Conservation (phyloP, 2,888 invertebrate genomes). For the Dasysyrphus tricinctus region DNA sequence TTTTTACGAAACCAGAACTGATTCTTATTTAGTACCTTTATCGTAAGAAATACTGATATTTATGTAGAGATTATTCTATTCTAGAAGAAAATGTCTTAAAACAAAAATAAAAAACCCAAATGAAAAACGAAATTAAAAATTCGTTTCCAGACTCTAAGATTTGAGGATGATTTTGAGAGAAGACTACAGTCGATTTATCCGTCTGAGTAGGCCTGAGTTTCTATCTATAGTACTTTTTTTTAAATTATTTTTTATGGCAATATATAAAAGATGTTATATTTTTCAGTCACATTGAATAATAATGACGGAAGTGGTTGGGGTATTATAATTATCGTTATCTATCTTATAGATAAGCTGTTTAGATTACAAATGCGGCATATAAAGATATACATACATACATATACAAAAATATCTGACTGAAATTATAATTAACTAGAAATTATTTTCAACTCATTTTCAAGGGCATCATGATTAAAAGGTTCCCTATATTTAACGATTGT, state of each 20-base stretch:
- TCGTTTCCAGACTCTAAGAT: constrained; percentile 34
- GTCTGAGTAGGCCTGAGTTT: neutral
- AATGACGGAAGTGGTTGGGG: constrained; percentile 34
- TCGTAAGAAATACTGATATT: neutral
- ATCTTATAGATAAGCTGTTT: constrained; percentile 22
- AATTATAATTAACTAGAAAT: constrained; percentile 21
- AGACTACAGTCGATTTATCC: neutral
- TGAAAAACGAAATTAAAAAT: constrained; percentile 46
- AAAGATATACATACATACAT: neutral
- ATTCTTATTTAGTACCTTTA: neutral
- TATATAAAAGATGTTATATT: constrained; percentile 13
- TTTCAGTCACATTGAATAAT: constrained; percentile 8
- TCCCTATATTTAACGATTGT: neutral
- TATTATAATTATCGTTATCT: constrained; percentile 35
- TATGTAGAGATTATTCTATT: neutral
- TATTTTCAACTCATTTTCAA: constrained; percentile 24
- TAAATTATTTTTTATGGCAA: neutral
- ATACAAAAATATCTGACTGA: constrained; percentile 30
- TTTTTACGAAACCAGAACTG: neutral
- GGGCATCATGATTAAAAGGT: constrained; percentile 8
- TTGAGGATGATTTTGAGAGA: neutral
- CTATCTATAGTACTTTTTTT: neutral
- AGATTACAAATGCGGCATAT: constrained; percentile 33
- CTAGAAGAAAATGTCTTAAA: neutral
- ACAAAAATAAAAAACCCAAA: neutral